phyloP scores from a whole-genome alignment of 2,888 invertebrate genomes.

The Eupithecia tripunctaria region DNA sequence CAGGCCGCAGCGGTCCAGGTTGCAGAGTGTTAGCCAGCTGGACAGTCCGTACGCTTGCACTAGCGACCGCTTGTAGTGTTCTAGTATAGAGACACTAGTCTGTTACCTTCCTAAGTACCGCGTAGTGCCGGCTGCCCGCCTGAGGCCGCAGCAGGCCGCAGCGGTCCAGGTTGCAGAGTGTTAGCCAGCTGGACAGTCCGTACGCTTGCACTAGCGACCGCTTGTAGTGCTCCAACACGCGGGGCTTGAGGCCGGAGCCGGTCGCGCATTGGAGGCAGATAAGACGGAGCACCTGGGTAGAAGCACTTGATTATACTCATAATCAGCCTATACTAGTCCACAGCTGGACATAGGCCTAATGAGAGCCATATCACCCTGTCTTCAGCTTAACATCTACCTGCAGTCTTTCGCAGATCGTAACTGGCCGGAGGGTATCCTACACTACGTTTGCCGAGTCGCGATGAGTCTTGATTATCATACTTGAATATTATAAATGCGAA shows the following conservation, averaged over 20 bases:
- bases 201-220: conserved; percentile 89
- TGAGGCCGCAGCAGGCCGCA: conserved; percentile 92
- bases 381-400: no score
- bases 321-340: no score
- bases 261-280: conserved; percentile 97
- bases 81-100: conserved; percentile 46
- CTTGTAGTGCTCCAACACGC: conserved; percentile 89
- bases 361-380: no score
- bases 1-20: conserved; percentile 94
- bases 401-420: no score
- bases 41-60: conserved; percentile 94
- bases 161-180: conserved; percentile 93
- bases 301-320: conserved; percentile 1
- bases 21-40: conserved; percentile 91
- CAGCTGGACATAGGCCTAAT: no score
- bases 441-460: no score
- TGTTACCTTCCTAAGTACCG: conserved; percentile 88
- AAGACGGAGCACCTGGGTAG: conserved; percentile 88
- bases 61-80: conserved; percentile 85
- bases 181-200: conserved; percentile 92
- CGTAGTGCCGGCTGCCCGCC: conserved; percentile 88
- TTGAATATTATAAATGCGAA: no score
- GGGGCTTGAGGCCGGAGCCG: conserved; percentile 96
- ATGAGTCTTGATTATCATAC: no score
- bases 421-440: no score